A percentile compares a stretch with the other conserved stretches of the same genome.
phyloP scores from a whole-genome alignment of 2,113 vertebrate genomes.

The Elaphurus davidianus region DNA sequence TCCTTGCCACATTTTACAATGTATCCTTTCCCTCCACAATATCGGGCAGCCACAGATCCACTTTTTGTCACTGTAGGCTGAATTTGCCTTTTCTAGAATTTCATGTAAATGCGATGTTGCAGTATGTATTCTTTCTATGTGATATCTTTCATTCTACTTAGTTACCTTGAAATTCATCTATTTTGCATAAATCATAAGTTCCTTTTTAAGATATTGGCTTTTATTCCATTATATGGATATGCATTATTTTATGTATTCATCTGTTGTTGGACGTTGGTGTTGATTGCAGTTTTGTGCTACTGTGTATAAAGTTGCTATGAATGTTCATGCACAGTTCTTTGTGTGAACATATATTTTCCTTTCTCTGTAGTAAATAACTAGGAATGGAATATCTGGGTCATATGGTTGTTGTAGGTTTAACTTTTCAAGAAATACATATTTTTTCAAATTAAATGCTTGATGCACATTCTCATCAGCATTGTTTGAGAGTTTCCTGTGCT shows the following conservation, averaged over 20 bases:
- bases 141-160: neutral
- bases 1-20: neutral
- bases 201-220: neutral
- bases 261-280: neutral
- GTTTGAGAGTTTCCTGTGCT: neutral
- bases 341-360: neutral
- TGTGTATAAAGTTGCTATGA: neutral
- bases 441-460: neutral
- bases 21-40: neutral
- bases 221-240: neutral
- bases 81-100: neutral
- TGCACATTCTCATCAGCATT: neutral
- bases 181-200: neutral
- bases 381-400: neutral
- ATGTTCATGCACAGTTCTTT: neutral
- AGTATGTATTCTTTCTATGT: neutral
- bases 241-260: neutral
- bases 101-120: neutral
- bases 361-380: neutral
- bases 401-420: neutral
- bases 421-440: neutral
- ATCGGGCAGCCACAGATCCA: neutral
- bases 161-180: neutral
- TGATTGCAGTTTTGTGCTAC: neutral
- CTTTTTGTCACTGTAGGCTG: neutral